These are phyloP conservation scores for Nannoperca obscura DNA, from an alignment of 2,797 vertebrate species.

Conservation along the genomic window DNA sequence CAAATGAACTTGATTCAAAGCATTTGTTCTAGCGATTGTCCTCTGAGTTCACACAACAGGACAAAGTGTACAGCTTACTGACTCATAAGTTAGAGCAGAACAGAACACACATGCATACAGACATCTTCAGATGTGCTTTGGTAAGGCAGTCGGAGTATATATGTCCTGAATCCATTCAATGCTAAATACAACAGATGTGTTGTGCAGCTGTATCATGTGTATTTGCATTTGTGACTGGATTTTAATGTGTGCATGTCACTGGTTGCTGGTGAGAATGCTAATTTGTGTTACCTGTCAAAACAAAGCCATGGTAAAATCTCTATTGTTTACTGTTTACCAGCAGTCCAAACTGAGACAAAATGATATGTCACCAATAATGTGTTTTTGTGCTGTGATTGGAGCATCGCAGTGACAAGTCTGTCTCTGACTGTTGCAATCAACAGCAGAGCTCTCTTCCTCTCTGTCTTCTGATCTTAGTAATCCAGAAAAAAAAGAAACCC, in stretches of 20 bases:
- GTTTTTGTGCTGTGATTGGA: constrained; percentile 47
- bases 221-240: not conserved
- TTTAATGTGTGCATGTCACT: not conserved
- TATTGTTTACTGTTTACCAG: constrained; percentile 62
- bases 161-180: not conserved
- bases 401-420: constrained; percentile 56
- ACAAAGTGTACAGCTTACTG: constrained; percentile 11
- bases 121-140: constrained; percentile 12
- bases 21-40: constrained; percentile 11
- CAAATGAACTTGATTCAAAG: constrained; percentile 33
- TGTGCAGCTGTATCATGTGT: not conserved
- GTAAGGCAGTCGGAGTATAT: not conserved
- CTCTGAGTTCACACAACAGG: constrained; percentile 19
- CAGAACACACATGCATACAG: not conserved
- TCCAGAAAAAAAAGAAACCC: constrained; percentile 41
- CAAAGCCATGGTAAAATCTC: constrained; percentile 36
- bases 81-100: not conserved
- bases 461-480: constrained; percentile 54
- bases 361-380: constrained; percentile 63
- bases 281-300: constrained; percentile 50
- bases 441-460: constrained; percentile 28
- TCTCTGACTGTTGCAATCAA: constrained; percentile 52
- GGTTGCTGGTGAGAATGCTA: constrained; percentile 9
- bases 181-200: not conserved
- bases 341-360: constrained; percentile 57